Evolutionary conservation across 2,888 invertebrate species (phyloP).

Genomic region (Lutraria lutraria): DNA sequence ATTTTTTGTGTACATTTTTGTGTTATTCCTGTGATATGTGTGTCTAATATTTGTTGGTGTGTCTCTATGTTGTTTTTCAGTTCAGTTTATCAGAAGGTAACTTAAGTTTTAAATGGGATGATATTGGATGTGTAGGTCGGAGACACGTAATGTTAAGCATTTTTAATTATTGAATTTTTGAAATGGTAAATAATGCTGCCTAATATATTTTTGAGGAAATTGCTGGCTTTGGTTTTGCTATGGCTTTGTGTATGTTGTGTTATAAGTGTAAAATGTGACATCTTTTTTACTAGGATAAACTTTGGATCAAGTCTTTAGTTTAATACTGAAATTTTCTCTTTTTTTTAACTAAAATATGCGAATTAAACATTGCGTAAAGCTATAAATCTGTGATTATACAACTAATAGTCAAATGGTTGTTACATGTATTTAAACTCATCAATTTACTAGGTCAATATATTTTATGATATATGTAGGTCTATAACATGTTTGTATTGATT

Average conservation of each 20-base stretch:
- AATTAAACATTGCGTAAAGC: too few species aligned
- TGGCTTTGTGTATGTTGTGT: not conserved
- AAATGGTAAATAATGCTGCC: not conserved
- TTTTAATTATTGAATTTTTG: not conserved
- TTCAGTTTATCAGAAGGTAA: not conserved
- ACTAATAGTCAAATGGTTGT: too few species aligned
- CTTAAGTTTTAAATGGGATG: not conserved
- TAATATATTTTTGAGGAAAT: not conserved
- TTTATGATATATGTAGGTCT: too few species aligned
- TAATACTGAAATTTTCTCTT: too few species aligned
- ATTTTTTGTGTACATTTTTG: conserved; percentile 13
- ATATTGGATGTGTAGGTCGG: not conserved
- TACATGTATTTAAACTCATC: too few species aligned
- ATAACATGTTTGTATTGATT: too few species aligned
- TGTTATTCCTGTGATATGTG: conserved; percentile 13
- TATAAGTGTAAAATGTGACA: too few species aligned
- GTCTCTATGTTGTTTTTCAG: not conserved
- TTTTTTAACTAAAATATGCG: too few species aligned
- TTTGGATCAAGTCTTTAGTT: too few species aligned
- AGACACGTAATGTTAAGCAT: not conserved
- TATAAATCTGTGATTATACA: too few species aligned
- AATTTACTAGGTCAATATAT: too few species aligned
- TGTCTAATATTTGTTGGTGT: not conserved
- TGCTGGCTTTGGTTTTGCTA: not conserved
- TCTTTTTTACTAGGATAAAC: too few species aligned